Conservation (phyloP, 2,113 vertebrate genomes). For the Calidris pugnax region DNA sequence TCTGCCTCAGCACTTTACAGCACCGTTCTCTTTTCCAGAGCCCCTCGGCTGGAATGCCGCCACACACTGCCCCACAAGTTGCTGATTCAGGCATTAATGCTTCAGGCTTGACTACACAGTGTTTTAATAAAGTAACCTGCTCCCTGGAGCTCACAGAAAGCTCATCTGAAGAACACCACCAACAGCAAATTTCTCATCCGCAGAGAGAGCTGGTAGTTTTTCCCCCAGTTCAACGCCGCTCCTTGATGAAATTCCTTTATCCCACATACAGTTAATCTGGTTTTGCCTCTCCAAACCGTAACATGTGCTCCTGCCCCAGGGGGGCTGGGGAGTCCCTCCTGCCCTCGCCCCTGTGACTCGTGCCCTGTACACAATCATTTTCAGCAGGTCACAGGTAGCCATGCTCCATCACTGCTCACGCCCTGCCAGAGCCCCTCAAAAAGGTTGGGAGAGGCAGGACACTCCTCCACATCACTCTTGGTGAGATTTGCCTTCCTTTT, state of each 20-base stretch:
- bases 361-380: background rate
- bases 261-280: background rate
- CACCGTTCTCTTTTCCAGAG: background rate
- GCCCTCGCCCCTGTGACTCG: background rate
- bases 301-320: background rate
- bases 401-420: background rate
- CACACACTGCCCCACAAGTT: background rate
- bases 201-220: background rate
- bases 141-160: background rate
- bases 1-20: background rate
- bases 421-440: background rate
- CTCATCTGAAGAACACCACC: background rate
- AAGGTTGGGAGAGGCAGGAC: background rate
- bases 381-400: background rate
- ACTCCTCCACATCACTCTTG: background rate
- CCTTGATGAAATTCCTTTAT: background rate
- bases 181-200: background rate
- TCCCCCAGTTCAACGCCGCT: background rate
- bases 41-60: background rate
- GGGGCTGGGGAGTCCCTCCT: background rate
- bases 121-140: background rate
- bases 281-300: background rate
- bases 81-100: background rate
- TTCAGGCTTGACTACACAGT: background rate
- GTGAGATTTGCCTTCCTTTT: background rate